A percentile compares a stretch with the other conserved stretches of the same genome.
Evolutionary conservation across 2,888 invertebrate species (phyloP).

Genomic region (Atethmia centrago): DNA sequence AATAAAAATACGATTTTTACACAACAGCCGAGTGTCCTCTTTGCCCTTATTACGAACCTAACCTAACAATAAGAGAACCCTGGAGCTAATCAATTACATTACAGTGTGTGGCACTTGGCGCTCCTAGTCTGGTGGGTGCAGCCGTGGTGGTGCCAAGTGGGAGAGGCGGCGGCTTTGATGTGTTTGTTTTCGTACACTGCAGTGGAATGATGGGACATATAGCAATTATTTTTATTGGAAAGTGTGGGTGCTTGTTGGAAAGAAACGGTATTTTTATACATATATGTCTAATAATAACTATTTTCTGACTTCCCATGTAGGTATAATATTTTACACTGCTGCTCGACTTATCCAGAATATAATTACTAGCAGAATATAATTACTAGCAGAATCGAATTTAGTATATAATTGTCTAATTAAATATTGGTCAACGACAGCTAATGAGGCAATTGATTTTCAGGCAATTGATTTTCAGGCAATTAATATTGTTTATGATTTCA

Average conservation of each 20-base stretch:
- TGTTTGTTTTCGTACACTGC: constrained; percentile 8
- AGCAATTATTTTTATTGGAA: neutral
- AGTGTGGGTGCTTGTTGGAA: neutral
- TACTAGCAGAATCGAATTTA: too few species aligned
- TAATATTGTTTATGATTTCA: too few species aligned
- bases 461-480: too few species aligned
- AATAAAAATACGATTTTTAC: constrained; percentile 5
- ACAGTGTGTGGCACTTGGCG: constrained; percentile 46
- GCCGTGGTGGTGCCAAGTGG: constrained; percentile 36
- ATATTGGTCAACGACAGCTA: too few species aligned
- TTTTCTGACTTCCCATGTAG: too few species aligned
- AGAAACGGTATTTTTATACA: too few species aligned
- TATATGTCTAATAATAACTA: too few species aligned
- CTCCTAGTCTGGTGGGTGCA: constrained; percentile 51
- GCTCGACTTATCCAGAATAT: too few species aligned
- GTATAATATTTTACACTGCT: too few species aligned
- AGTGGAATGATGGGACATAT: neutral
- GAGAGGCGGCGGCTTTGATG: constrained; percentile 48
- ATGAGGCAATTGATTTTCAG: too few species aligned
- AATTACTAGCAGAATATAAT: too few species aligned
- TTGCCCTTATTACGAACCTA: constrained; percentile 23
- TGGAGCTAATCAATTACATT: constrained; percentile 56
- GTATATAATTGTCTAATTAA: too few species aligned
- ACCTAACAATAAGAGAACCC: constrained; percentile 45
- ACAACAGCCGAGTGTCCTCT: constrained; percentile 7